Evolutionary conservation across 2,888 invertebrate genomes (phyloP), one percentile per base, ranked within the genome.

Genomic region (Aelia acuminata): DNA sequence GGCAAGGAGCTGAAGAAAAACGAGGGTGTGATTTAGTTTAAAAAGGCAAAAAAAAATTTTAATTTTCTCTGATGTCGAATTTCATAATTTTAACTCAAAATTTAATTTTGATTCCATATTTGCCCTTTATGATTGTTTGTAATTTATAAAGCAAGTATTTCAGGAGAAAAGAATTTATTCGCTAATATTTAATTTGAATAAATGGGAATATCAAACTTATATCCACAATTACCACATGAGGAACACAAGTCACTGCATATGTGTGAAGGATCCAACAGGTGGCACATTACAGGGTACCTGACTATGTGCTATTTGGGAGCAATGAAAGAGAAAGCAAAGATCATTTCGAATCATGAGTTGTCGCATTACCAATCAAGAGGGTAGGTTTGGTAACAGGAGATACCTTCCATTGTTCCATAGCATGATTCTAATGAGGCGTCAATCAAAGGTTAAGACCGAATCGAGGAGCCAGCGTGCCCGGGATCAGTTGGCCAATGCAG

Each of bases 241-340:
- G 1, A 4, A 70, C 8, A 35, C 35, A 20, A 0, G 7, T 7
- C 3, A 18, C 5, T 7, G 13, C 15, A 70, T 70, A 8, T 35
- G 63, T 4, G 31, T 35, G 31, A 35, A 70, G 18, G 18, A 20
- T 35, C 5, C 63, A 70, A 35, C 63, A 70, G 63, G 63, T 70
- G 63, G 31, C 35, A 20, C 63, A 70, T 70, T 70, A 70, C 31
- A 15, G 63, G 35, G 31, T 70, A 70, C 63, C 63, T 70, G 63
- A 5, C 31, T 11, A 10, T 15, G 4, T 63, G 63, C 63, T 70
- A 70, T 70, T 70, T 70, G 63, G 43, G 43, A n/a, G 43, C 80
- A 43, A 80, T n/a, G 80, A 80, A 80, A 80, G 80, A 80, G 80
- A 80, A 80, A 80, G 80, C 80, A 80, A n/a, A 80, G 80, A 80